These are phyloP conservation scores for Melikaiella ostensackeni DNA, from an alignment of 2,888 invertebrate genomes.

Conservation along the genomic window DNA sequence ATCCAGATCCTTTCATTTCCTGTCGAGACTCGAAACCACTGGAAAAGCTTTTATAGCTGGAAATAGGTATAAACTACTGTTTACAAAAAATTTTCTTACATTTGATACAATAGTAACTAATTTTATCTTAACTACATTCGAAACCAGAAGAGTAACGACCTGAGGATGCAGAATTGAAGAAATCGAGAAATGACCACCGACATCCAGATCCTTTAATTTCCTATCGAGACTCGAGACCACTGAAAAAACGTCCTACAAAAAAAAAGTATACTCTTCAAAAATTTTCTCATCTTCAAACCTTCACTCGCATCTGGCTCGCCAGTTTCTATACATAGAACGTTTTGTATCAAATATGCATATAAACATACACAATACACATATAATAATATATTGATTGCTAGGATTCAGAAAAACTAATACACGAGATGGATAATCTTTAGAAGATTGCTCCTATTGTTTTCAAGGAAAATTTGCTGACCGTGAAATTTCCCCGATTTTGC, in stretches of 20 bases:
- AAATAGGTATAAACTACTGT: not conserved
- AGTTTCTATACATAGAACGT: not conserved
- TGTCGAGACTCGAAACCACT: too few species aligned
- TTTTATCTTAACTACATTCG: not conserved
- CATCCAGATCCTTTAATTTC: not conserved
- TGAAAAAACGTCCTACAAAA: constrained; percentile 8
- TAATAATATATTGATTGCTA: not conserved
- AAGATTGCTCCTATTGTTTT: not conserved
- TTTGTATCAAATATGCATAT: too few species aligned
- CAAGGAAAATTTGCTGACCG: not conserved
- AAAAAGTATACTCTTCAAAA: not conserved
- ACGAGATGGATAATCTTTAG: not conserved
- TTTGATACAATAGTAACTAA: not conserved
- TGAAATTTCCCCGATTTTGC: not conserved
- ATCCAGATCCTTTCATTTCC: too few species aligned
- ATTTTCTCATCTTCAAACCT: constrained; percentile 24
- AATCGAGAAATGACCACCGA: not conserved
- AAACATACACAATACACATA: not conserved
- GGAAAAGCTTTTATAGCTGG: too few species aligned
- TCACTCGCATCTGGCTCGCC: constrained; percentile 1
- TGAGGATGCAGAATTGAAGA: not conserved
- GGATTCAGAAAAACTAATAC: not conserved
- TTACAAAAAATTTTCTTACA: not conserved
- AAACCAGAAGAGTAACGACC: not conserved
- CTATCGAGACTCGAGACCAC: constrained; percentile 14